These are phyloP conservation scores for Proterorhinus semilunaris DNA, from an alignment of 2,113 vertebrate species.

Conservation along the genomic window DNA sequence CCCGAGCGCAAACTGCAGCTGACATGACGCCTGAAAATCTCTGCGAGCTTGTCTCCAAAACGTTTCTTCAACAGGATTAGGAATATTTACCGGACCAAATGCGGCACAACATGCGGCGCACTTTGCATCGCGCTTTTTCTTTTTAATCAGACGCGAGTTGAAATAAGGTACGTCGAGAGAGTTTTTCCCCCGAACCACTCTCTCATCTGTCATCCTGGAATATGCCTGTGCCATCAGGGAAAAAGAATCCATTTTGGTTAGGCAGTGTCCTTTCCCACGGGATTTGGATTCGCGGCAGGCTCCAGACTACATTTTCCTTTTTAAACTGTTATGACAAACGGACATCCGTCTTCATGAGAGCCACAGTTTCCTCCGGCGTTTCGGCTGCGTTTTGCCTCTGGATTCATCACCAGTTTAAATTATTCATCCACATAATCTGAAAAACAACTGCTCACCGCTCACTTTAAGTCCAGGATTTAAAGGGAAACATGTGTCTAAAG, in stretches of 20 bases:
- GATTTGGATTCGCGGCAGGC: constrained; percentile 62
- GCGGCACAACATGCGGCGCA: constrained; percentile 39
- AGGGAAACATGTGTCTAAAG: constrained; percentile 20
- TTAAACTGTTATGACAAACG: constrained; percentile 56
- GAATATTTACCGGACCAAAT: constrained; percentile 63
- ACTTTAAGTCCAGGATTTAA: constrained; percentile 52
- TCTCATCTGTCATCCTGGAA: too few relatives aligned
- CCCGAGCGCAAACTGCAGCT: constrained; percentile 65
- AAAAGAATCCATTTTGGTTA: not conserved
- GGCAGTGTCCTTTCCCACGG: constrained; percentile 31
- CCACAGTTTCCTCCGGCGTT: constrained; percentile 69
- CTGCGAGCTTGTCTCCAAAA: constrained; percentile 67
- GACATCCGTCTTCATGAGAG: constrained; percentile 71
- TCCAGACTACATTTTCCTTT: constrained; percentile 52
- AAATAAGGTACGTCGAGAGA: too few relatives aligned
- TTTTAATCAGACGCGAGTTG: too few relatives aligned
- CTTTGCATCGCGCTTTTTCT: constrained; percentile 28
- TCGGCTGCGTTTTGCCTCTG: constrained; percentile 45
- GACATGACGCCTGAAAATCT: constrained; percentile 67
- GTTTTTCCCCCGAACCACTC: too few relatives aligned
- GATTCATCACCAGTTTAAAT: constrained; percentile 70
- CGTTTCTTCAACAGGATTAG: constrained; percentile 70
- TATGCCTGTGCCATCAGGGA: too few relatives aligned
- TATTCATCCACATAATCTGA: constrained; percentile 59
- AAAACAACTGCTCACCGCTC: constrained; percentile 52